phyloP scores from a whole-genome alignment of 2,113 vertebrate genomes.

The Xyrauchen texanus region DNA sequence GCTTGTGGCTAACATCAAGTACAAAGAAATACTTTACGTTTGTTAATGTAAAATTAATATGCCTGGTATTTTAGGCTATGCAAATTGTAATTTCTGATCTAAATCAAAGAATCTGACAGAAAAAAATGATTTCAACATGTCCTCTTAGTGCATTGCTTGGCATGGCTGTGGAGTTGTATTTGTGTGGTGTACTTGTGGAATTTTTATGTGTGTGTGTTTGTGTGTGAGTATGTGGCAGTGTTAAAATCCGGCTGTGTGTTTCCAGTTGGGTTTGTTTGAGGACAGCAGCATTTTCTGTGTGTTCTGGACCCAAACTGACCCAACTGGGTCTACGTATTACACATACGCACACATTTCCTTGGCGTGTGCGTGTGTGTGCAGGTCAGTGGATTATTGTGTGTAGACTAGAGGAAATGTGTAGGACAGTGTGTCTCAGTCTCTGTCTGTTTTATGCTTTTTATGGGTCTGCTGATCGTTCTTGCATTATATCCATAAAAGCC shows the following conservation, averaged over 20 bases:
- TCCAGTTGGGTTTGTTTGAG: constrained; percentile 64
- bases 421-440: constrained; percentile 6
- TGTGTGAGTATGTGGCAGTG: constrained; percentile 46
- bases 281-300: constrained; percentile 71
- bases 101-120: constrained; percentile 31
- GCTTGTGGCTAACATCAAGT: constrained; percentile 8
- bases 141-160: constrained; percentile 27
- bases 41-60: background rate
- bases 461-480: constrained; percentile 69
- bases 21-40: background rate
- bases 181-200: constrained; percentile 33
- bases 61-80: background rate
- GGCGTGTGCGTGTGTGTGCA: constrained; percentile 51
- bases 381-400: too few relatives aligned
- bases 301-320: constrained; percentile 72
- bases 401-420: constrained; percentile 13
- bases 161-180: constrained; percentile 28
- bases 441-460: constrained; percentile 59
- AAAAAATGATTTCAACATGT: constrained; percentile 36
- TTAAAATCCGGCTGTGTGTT: constrained; percentile 41
- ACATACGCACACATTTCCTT: constrained; percentile 59
- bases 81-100: constrained; percentile 20
- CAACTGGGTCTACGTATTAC: constrained; percentile 66
- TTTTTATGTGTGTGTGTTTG: constrained; percentile 40
- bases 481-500: constrained; percentile 48